Base-by-base conservation (phyloP, 1,140 invertebrate species). In the Triops cancriformis region DNA sequence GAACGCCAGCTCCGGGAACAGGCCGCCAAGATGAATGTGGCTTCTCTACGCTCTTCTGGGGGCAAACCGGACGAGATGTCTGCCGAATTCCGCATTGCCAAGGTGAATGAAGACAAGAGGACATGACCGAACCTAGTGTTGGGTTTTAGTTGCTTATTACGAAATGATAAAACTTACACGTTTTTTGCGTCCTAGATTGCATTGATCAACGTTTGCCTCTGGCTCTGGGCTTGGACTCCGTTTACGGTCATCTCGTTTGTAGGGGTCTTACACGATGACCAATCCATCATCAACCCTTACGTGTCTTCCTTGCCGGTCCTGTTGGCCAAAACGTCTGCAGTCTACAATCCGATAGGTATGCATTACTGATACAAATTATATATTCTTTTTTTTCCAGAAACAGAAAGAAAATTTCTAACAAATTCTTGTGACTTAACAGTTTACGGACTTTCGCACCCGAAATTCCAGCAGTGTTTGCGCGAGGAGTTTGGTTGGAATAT, bases 141-240 rank as follows among this genome's bases (percentile, higher is more conserved):
- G 18, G 5, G 51, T 14, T n/a, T 18, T 64, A n/a, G 51, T 64
- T 23, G 18, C 51, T 64, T 64, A n/a, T 23, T 2, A 37, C 2
- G 31, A 37, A 64, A 18, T 23, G 14, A 6, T 18, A n/a, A n/a
- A n/a, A 64, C 14, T 64, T 23, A 64, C 51, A 64, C 51, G 14
- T 23, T 23, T 64, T 64, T 75, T 73, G 84, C 81, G 45, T 43
- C 76, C 76, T 80, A 92, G 87, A 90, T 94, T 76, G 92, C 93
- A 37, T 84, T 94, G 81, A 92, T 91, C 84, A 94, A 93, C 51
- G 92, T 94, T 76, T 88, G 89, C 0, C 83, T 94, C 76, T 95
- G 92, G 91, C 90, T 94, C 84, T 87, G 93, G 85, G 93, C 93
- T 4, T 94, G 92, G 92, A 93, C 92, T 18, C 92, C 92, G 14